Evolutionary conservation across 2,888 invertebrate genomes (phyloP), one percentile per base, ranked within the genome.

Genomic region (Zele albiditarsus): DNA sequence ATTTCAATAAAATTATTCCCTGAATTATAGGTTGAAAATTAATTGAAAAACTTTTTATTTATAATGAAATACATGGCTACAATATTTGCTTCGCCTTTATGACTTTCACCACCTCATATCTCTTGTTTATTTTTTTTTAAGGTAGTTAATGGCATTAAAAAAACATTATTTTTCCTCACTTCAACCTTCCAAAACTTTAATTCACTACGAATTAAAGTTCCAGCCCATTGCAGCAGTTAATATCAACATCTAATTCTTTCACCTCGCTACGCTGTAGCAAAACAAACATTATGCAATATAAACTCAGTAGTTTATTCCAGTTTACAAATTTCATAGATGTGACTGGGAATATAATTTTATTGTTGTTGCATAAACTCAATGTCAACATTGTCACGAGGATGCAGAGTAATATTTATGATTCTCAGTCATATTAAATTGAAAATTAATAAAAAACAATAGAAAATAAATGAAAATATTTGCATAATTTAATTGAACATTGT

Each of bases 361-460:
- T 20, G 20, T 2, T 12, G 6, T 46, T n/a, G 3, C 46, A 46
- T n/a, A 46, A 46, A 46, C 4, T 46, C 6, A 46, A 46, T 46
- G n/a, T 46, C 46, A 46, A 46, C n/a, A 46, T 46, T n/a, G 16
- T 46, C 46, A 46, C n/a, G 0, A n/a, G n/a, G 14, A 14, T 46
- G n/a, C 16, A 16, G n/a, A 4, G 1, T 2, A 46, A 46, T n/a
- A 46, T 16, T 16, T 5, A 16, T n/a, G 16, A 46, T 14, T 5
- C 16, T n/a, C n/a, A n/a, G 4, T 14, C 16, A 16, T 46, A 46
- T n/a, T 6, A 46, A 46, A 46, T n/a, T n/a, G 5, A 16, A 46
- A 46, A 46, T n/a, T 46, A 27, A 53, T 49, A n/a, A 67, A n/a
- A 14, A 46, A 31, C 12, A 20, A 69, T n/a, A 58, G 20, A 69